Evolutionary conservation across 1,140 invertebrate species (phyloP).

Genomic region (Vollenhovia emeryi): DNA sequence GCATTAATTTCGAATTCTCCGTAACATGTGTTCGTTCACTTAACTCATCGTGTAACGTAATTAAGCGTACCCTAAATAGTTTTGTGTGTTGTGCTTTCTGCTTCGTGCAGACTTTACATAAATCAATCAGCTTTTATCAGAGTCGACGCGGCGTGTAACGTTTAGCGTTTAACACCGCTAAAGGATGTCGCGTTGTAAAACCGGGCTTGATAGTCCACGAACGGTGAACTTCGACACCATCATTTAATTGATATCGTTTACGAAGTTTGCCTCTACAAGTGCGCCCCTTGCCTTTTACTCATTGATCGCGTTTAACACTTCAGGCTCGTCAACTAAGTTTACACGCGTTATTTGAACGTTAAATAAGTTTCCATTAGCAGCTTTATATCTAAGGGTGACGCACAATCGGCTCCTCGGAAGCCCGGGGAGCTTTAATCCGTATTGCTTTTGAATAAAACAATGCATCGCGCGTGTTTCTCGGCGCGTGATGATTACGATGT

Average conservation of each 20-base stretch:
- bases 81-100: not conserved
- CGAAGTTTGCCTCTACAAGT: slow-evolving; percentile 15
- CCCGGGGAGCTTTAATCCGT: not conserved
- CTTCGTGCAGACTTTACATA: slow-evolving; percentile 1
- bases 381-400: not conserved
- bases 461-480: not conserved
- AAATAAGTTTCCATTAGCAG: slow-evolving; percentile 38
- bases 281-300: not conserved
- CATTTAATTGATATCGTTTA: slow-evolving; percentile 51
- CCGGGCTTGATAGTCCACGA: slow-evolving; percentile 7
- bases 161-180: not conserved
- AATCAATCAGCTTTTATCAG: slow-evolving; percentile 25
- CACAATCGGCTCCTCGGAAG: not conserved
- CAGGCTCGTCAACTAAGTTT: slow-evolving; percentile 28
- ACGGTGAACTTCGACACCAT: slow-evolving; percentile 34
- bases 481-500: not conserved
- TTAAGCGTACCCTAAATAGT: not conserved
- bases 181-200: not conserved
- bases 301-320: slow-evolving; percentile 44
- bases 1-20: not conserved
- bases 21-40: not conserved
- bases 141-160: not conserved
- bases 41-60: not conserved
- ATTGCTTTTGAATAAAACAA: not conserved
- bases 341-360: not conserved